Evolutionary conservation across 2,888 invertebrate species (phyloP).

Genomic region (Pristionchus arcanus): DNA sequence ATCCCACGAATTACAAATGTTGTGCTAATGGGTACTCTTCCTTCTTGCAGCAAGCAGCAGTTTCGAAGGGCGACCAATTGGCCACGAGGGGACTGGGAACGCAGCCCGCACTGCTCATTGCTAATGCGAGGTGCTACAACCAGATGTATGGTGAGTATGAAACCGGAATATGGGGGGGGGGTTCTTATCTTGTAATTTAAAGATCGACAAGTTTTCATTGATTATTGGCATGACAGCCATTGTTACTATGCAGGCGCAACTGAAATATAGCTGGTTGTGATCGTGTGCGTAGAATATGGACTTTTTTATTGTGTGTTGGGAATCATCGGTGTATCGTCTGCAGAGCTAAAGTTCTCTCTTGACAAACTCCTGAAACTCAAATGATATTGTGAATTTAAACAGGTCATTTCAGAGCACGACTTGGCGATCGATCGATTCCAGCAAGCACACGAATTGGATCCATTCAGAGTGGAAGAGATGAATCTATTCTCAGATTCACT

Average conservation of each 20-base stretch:
- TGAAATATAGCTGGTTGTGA: too few relatives aligned
- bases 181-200: background rate
- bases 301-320: too few relatives aligned
- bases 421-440: conserved; percentile 51
- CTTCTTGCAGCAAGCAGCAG: conserved; percentile 88
- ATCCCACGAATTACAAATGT: background rate
- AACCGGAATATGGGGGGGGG: too few relatives aligned
- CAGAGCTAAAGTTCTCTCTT: background rate
- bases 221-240: background rate
- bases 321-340: too few relatives aligned
- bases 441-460: conserved; percentile 90
- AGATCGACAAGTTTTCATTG: background rate
- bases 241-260: background rate
- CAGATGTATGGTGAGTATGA: conserved; percentile 59
- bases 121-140: conserved; percentile 86
- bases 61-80: conserved; percentile 89
- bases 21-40: background rate
- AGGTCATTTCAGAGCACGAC: conserved; percentile 67
- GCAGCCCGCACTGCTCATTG: conserved; percentile 92
- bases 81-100: conserved; percentile 88
- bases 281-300: too few relatives aligned
- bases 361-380: background rate
- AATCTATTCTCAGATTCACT: conserved; percentile 96
- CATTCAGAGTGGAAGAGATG: conserved; percentile 92
- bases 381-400: background rate